phyloP scores from a whole-genome alignment of 2,113 vertebrate genomes.

The Tor tambroides region DNA sequence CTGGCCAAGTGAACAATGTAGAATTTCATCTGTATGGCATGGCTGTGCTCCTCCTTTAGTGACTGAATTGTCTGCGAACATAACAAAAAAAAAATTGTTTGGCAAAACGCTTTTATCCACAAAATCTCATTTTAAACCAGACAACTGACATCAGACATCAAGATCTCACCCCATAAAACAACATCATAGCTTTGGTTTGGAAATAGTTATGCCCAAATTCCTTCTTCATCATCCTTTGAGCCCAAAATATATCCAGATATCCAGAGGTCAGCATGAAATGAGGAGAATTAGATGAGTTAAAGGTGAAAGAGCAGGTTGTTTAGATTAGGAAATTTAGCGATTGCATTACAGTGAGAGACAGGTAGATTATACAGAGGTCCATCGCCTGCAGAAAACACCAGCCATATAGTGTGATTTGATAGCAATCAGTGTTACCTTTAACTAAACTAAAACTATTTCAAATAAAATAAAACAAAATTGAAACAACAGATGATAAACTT shows the following conservation, averaged over 20 bases:
- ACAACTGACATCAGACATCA: neutral
- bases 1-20: conserved; percentile 90
- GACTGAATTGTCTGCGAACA: conserved; percentile 86
- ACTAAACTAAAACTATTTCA: too few species aligned
- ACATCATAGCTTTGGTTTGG: conserved; percentile 93
- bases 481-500: too few species aligned
- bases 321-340: neutral
- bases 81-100: neutral
- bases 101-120: neutral
- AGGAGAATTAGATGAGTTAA: conserved; percentile 60
- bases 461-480: too few species aligned
- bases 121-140: neutral
- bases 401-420: too few species aligned
- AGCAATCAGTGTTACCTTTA: too few species aligned
- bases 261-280: conserved; percentile 69
- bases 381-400: neutral
- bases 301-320: neutral
- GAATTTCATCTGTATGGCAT: conserved; percentile 88
- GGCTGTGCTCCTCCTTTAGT: conserved; percentile 92
- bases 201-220: conserved; percentile 96
- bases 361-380: neutral
- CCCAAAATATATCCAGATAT: conserved; percentile 63
- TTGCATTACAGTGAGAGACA: neutral
- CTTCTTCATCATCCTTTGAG: conserved; percentile 97
- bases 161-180: conserved; percentile 92